phyloP scores from a whole-genome alignment of 2,888 invertebrate species.

The Zygothrica quintamaculata region DNA sequence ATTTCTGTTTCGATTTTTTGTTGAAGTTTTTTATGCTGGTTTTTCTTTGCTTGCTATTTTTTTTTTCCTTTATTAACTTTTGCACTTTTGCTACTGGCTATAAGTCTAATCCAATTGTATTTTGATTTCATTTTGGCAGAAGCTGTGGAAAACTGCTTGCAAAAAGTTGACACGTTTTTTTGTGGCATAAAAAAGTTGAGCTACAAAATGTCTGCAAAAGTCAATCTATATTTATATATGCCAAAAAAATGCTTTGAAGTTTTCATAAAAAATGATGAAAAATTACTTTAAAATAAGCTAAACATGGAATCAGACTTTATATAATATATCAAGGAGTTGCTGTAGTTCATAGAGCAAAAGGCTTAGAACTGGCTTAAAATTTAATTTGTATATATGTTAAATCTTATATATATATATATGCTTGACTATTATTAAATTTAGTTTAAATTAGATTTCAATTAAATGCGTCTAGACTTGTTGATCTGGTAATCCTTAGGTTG shows the following conservation, averaged over 20 bases:
- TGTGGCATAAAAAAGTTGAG: too few species aligned
- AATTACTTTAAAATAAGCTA: slow-evolving; percentile 15
- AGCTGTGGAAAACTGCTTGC: slow-evolving; percentile 44
- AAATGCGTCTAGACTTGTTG: too few species aligned
- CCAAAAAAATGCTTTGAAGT: slow-evolving; percentile 29
- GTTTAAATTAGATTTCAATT: too few species aligned
- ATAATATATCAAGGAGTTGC: too few species aligned
- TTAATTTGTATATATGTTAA: too few species aligned
- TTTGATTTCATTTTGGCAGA: slow-evolving; percentile 55
- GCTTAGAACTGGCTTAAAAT: too few species aligned
- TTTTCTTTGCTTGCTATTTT: slow-evolving; percentile 8
- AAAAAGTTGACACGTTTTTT: slow-evolving; percentile 35
- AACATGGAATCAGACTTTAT: slow-evolving; percentile 2
- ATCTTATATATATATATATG: too few species aligned
- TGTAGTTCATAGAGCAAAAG: too few species aligned
- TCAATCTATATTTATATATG: slow-evolving; percentile 3
- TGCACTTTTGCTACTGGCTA: slow-evolving; percentile 33
- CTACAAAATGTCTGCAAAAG: slow-evolving; percentile 30
- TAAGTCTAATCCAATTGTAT: slow-evolving; percentile 54
- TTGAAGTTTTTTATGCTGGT: not conserved
- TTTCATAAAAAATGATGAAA: slow-evolving; percentile 20
- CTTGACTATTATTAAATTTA: too few species aligned
- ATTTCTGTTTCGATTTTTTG: slow-evolving; percentile 63
- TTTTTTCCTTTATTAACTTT: slow-evolving; percentile 28
- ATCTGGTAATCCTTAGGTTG: not conserved